A percentile compares a stretch with the other conserved stretches of the same genome.
These are phyloP conservation scores for Standfussiana lucernea DNA, from an alignment of 2,888 invertebrate genomes.

Conservation along the genomic window DNA sequence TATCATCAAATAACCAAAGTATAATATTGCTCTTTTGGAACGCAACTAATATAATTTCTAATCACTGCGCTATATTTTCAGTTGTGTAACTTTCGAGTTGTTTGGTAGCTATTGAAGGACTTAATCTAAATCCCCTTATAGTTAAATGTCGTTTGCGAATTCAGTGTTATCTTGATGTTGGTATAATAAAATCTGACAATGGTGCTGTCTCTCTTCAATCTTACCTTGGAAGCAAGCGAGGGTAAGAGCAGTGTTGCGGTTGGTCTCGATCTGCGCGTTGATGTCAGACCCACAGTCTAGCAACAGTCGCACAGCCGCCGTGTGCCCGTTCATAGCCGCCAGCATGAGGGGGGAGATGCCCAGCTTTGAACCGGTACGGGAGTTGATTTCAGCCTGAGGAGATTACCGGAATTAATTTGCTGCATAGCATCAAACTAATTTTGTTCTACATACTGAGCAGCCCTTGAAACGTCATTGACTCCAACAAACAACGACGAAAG, in stretches of 20 bases:
- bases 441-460: neutral
- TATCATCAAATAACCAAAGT: neutral
- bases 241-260: constrained; percentile 99
- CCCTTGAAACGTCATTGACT: neutral
- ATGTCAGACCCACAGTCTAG: constrained; percentile 99
- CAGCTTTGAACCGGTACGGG: constrained; percentile 98
- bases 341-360: constrained; percentile 99
- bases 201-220: constrained; percentile 87
- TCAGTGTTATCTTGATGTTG: too few species aligned
- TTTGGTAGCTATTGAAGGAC: too few species aligned
- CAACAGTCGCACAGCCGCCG: constrained; percentile 97
- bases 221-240: constrained; percentile 99
- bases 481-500: neutral
- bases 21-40: neutral
- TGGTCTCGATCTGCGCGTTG: constrained; percentile 99
- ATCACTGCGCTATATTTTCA: too few species aligned
- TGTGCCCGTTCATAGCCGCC: constrained; percentile 99
- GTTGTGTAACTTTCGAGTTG: too few species aligned
- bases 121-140: too few species aligned
- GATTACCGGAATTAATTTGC: neutral
- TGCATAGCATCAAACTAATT: neutral
- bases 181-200: neutral
- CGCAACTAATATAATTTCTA: too few species aligned
- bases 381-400: constrained; percentile 98
- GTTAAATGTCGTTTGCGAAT: too few species aligned